These are phyloP conservation scores for Spinus pinus DNA, from an alignment of 2,797 vertebrate species.

Conservation along the genomic window DNA sequence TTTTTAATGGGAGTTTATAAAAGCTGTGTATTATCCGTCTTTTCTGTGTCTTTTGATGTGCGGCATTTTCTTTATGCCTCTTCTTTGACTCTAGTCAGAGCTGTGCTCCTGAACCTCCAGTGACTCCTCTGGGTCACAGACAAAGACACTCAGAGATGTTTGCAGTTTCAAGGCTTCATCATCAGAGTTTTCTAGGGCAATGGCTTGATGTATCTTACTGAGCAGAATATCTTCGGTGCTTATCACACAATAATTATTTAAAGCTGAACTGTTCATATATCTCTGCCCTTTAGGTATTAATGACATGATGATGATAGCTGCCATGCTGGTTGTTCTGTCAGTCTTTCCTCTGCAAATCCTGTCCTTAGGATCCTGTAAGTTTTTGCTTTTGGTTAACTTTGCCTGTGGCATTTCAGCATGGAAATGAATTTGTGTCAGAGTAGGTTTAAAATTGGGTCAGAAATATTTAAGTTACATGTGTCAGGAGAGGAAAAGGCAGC, in stretches of 20 bases:
- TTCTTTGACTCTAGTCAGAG: neutral
- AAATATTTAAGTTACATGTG: neutral
- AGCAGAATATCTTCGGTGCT: neutral
- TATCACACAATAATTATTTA: neutral
- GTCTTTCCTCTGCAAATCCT: neutral
- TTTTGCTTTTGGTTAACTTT: conserved; percentile 15
- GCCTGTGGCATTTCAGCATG: neutral
- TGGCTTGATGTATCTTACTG: neutral
- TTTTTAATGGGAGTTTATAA: conserved; percentile 7
- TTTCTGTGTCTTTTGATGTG: neutral
- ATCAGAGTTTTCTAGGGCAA: neutral
- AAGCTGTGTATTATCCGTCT: neutral
- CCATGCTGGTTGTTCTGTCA: neutral
- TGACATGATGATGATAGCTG: neutral
- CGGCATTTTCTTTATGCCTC: neutral
- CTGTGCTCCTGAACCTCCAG: neutral
- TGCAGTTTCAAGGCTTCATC: neutral
- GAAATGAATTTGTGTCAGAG: conserved; percentile 30
- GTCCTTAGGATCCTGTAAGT: neutral
- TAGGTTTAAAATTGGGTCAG: conserved; percentile 33
- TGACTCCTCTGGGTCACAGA: neutral
- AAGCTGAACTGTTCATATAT: neutral
- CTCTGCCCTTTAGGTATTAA: neutral
- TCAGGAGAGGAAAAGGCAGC: neutral
- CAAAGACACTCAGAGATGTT: neutral